phyloP scores from a whole-genome alignment of 1,140 invertebrate genomes.

The Vollenhovia emeryi region DNA sequence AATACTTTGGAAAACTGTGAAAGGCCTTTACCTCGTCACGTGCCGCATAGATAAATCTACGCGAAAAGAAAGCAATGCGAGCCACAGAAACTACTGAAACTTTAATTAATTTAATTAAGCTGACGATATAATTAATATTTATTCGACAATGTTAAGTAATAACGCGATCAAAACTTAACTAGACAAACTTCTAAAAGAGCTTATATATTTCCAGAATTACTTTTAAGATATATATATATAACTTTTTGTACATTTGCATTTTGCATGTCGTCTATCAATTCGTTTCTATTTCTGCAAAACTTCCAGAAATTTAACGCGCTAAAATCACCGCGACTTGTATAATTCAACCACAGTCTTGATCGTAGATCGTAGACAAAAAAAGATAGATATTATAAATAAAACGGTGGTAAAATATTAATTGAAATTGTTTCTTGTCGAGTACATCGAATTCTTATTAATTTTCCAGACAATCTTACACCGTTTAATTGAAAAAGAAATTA shows the following conservation, averaged over 20 bases:
- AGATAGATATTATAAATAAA: conserved; percentile 17
- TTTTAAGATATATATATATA: background rate
- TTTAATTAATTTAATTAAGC: conserved; percentile 21
- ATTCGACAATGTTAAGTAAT: background rate
- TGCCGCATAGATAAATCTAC: conserved; percentile 35
- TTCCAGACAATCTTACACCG: background rate
- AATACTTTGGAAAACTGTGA: background rate
- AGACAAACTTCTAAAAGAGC: background rate
- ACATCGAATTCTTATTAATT: background rate
- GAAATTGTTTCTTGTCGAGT: background rate
- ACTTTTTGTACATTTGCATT: conserved; percentile 41
- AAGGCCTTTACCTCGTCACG: conserved; percentile 7
- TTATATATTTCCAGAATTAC: background rate
- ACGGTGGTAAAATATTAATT: background rate
- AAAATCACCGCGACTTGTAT: conserved; percentile 57
- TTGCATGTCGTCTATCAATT: conserved; percentile 61
- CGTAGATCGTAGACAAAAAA: conserved; percentile 62
- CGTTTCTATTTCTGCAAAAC: conserved; percentile 52
- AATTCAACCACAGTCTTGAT: conserved; percentile 58
- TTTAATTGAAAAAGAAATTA: conserved; percentile 2
- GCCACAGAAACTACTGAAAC: conserved; percentile 36
- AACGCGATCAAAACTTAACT: background rate
- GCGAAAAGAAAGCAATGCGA: conserved; percentile 51
- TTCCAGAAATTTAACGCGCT: conserved; percentile 37
- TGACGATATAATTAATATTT: background rate